Evolutionary conservation across 2,797 vertebrate species (phyloP), one percentile per base, ranked within the genome.

Genomic region (Danio aesculapii): DNA sequence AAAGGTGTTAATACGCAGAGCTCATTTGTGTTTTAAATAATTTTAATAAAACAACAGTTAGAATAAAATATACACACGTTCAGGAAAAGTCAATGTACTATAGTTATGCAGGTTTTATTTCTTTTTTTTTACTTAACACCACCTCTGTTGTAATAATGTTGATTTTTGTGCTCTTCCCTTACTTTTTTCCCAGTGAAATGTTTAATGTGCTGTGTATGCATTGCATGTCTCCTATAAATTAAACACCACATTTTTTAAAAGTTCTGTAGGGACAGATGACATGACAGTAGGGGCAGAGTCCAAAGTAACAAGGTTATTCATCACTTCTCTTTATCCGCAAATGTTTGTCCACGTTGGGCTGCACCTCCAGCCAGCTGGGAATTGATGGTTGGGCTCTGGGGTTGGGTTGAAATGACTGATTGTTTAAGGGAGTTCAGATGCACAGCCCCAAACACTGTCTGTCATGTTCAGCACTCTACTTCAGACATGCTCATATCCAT

Each of bases 391-490:
- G 13, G 19, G 14, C 8, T 63, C 11, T 50, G 16, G 55, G 50
- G 59, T 19, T 50, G 67, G 47, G 55, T 16, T 55, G 43, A 46
- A 72, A 84, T 62, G 68, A 84, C 68, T 57, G 57, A 81, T 77
- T 58, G 68, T 68, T 73, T 61, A 74, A 67, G 57, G 75, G 61
- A 53, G 70, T 66, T 79, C 57, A 77, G 68, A 73, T 70, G n/a
- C 59, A 66, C 59, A 77, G 58, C 41, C 69, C 50, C 57, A 77
- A 75, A 84, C 83, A 84, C 72, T 74, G 78, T 75, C 55, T 57
- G 68, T 77, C 67, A 72, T 66, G 59, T 81, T 72, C 67, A 46
- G 62, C 69, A 77, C 46, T 72, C 80, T 19, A 52, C 53, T 64
- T 69, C 14, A 50, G 59, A 66, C 59, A 16, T 46, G 63, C 52